A percentile compares a stretch with the other conserved stretches of the same genome.
These are phyloP conservation scores for Eledona agricola DNA, from an alignment of 2,888 invertebrate genomes.

Conservation along the genomic window DNA sequence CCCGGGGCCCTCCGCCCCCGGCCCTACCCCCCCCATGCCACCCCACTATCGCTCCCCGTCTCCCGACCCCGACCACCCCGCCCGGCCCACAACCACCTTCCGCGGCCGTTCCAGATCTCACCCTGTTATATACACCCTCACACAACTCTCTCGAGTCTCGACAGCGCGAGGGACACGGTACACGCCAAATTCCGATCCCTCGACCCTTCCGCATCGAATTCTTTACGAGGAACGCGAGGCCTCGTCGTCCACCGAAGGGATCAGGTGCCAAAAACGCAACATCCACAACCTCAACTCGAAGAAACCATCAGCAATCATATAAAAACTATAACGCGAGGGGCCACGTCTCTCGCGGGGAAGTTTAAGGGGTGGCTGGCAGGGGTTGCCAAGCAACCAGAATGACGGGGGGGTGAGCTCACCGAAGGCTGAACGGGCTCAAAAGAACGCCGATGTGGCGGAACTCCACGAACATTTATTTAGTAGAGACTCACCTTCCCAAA, in stretches of 20 bases:
- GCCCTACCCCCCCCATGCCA: conserved; percentile 60
- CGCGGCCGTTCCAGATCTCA: conserved; percentile 40
- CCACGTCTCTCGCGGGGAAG: conserved; percentile 45
- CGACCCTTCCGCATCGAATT: conserved; percentile 14
- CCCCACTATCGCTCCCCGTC: conserved; percentile 60
- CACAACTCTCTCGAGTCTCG: conserved; percentile 22
- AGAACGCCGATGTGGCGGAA: conserved; percentile 39
- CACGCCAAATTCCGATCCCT: conserved; percentile 15
- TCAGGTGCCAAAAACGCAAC: conserved; percentile 31
- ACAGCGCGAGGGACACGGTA: conserved; percentile 30
- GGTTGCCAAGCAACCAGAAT: conserved; percentile 57
- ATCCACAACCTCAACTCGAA: conserved; percentile 30
- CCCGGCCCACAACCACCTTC: conserved; percentile 48
- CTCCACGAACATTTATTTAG: conserved; percentile 34
- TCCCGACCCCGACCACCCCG: conserved; percentile 46
- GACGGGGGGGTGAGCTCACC: conserved; percentile 46
- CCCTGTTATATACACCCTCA: conserved; percentile 32
- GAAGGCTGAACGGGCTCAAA: conserved; percentile 37
- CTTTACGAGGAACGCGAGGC: conserved; percentile 4
- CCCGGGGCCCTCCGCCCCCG: conserved; percentile 61
- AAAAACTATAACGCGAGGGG: conserved; percentile 41
- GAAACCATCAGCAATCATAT: conserved; percentile 39
- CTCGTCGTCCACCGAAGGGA: conserved; percentile 4
- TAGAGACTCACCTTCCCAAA: conserved; percentile 27
- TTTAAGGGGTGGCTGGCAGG: conserved; percentile 57